Evolutionary conservation across 2,797 vertebrate genomes (phyloP), one percentile per base, ranked within the genome.

Genomic region (Eidolon dupreanum): DNA sequence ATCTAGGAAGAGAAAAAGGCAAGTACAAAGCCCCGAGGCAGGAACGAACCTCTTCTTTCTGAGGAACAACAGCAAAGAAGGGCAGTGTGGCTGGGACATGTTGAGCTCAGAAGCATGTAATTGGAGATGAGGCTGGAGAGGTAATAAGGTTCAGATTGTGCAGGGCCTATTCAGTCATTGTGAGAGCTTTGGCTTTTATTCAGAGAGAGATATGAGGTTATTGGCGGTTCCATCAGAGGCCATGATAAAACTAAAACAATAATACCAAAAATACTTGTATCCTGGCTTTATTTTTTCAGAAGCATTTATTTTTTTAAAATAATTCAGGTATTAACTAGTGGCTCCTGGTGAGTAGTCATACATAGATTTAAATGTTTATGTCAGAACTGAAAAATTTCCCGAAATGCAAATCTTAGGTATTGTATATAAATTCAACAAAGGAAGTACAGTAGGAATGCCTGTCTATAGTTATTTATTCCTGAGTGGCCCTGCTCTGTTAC

Each of bases 341-440:
- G 68, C 55, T 88, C 33, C 51, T 91, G 31, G 38, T 90, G 55
- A 90, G 16, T 70, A 95, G 82, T 81, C 49, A 20, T 49, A 15
- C 2, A 33, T 77, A 95, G 51, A 95, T 91, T 91, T 84, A 89
- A 96, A 90, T 26, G 57, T 87, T 96, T 93, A 53, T 71, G 49
- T 82, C 53, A 75, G 33, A 83, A 78, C 46, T 73, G 38, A 65
- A 96, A 87, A 82, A 57, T 79, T 95, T 65, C 61, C 53, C 55
- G 77, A 94, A 90, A 82, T 70, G 43, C 6, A 86, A 38, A 88
- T 86, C 57, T 88, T 87, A 66, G 6, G 11, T 94, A 71, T 83
- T 66, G 6, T 20, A 84, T 81, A 94, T 87, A 84, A 92, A 87
- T 79, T 89, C 77, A 94, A 46, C 61, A 87, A 88, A 83, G 49